These are phyloP conservation scores for Psittacula echo DNA, from an alignment of 2,797 vertebrate genomes.

Conservation along the genomic window DNA sequence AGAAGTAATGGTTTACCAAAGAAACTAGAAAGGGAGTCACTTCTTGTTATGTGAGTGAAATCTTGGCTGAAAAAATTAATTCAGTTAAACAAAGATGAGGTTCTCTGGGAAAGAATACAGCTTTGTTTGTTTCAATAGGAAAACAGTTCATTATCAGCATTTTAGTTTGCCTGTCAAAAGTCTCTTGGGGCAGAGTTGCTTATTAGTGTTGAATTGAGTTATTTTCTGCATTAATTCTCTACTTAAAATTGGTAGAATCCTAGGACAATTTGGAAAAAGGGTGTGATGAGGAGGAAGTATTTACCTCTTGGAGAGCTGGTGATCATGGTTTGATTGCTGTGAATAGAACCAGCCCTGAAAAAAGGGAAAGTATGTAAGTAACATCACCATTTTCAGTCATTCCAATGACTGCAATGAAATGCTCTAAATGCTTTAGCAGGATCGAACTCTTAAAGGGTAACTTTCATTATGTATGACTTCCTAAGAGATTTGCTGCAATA, in stretches of 20 bases:
- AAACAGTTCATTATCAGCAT: conserved; percentile 79
- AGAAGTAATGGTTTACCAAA: conserved; percentile 93
- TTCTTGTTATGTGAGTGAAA: conserved; percentile 86
- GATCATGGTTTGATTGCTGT: conserved; percentile 55
- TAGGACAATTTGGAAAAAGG: conserved; percentile 34
- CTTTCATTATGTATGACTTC: conserved; percentile 42
- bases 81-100: conserved; percentile 78
- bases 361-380: background rate
- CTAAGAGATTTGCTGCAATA: conserved; percentile 38
- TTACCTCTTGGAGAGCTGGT: conserved; percentile 41
- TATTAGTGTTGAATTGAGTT: conserved; percentile 75
- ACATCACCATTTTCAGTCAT: background rate
- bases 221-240: conserved; percentile 72
- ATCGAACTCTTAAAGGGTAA: conserved; percentile 38
- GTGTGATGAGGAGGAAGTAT: background rate
- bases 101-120: conserved; percentile 63
- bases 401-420: conserved; percentile 1
- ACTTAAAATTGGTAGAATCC: conserved; percentile 48
- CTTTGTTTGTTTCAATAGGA: conserved; percentile 52
- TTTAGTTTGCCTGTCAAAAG: conserved; percentile 78
- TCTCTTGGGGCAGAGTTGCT: conserved; percentile 70
- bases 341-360: background rate
- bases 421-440: background rate
- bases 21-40: conserved; percentile 95
- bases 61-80: conserved; percentile 82